Percentiles rank a stretch among this genome's conserved stretches.
These are phyloP conservation scores for Chamaea fasciata DNA, from an alignment of 2,113 vertebrate genomes.

Conservation along the genomic window DNA sequence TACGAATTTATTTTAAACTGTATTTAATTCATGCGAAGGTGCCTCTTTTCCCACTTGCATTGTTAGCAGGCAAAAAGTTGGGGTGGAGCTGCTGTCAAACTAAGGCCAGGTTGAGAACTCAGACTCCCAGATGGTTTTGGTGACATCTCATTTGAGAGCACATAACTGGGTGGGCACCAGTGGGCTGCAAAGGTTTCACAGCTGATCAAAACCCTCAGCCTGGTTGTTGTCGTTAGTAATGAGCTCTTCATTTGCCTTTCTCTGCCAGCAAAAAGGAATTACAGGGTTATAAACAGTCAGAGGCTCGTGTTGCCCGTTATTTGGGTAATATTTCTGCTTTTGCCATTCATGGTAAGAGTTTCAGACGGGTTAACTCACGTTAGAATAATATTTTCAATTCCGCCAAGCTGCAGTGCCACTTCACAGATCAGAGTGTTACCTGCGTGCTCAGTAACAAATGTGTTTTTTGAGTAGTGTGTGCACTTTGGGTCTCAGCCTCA, in stretches of 20 bases:
- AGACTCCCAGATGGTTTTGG: not conserved
- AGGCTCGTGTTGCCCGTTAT: rapidly evolving
- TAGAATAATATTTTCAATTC: not conserved
- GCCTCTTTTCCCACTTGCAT: not conserved
- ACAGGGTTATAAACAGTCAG: rapidly evolving
- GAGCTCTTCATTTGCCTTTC: not conserved
- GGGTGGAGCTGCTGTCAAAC: not conserved
- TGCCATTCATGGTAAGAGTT: rapidly evolving
- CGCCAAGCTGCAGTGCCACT: not conserved
- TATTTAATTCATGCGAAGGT: not conserved
- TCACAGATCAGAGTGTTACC: not conserved
- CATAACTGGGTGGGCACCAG: not conserved
- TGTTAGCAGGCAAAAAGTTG: not conserved
- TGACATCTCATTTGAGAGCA: not conserved
- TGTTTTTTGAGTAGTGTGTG: too few species aligned
- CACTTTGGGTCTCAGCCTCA: not conserved
- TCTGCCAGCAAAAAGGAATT: not conserved
- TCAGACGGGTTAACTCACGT: not conserved
- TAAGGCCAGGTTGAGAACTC: not conserved
- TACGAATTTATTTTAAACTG: not conserved
- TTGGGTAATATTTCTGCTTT: not conserved
- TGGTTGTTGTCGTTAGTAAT: not conserved
- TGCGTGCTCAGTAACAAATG: not conserved
- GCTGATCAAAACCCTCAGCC: not conserved
- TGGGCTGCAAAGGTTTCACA: not conserved